Base-by-base conservation (phyloP, 2,113 vertebrate genomes). In the Antigone vipio region DNA sequence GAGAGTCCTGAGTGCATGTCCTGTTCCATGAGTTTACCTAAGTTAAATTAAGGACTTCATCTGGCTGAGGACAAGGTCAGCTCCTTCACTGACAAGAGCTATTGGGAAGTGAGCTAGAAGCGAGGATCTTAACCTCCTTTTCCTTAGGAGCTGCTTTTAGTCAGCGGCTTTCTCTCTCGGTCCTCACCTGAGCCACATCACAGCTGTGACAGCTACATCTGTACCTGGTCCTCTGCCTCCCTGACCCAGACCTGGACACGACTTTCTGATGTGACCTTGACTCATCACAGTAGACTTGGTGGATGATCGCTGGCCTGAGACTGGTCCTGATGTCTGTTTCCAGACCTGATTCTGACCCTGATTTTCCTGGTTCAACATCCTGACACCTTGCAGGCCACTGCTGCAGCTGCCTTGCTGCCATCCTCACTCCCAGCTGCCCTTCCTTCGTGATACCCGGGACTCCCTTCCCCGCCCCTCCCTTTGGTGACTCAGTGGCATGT, bases 391-490 rank as follows among this genome's bases (percentile, higher is more conserved):
- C 15, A 50, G 38, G 6, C 15, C n/a, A 4, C 10, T 53, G 4
- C 32, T 63, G 27, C 52, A 66, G 24, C 12, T 78, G 24, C 22
- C 44, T 59, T 55, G 22, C 12, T 88, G 20, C 32, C n/a, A n/a
- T 27, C 15, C 12, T 74, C 0, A 0, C 4, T 67, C 9, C 18
- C 24, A 60, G 20, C 9, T 67, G 5, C 16, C 22, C 15, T 58
- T 71, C 45, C 27, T 49, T 53, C 3, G 0, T 34, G 15, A 8
- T 16, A 40, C 30, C 76, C 35, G 14, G 21, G 5, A 40, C 2
- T 21, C 26, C 22, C 45, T 81, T 29, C 4, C 16, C 1, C 10
- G 4, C 2, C 20, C 3, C 9, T 60, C 17, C 11, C 19, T 56
- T 30, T 8, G 2, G 13, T 29, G 40, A 30, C 47, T 35, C 18